Evolutionary conservation across 2,113 vertebrate genomes (phyloP).

Genomic region (Oncorhynchus mykiss): DNA sequence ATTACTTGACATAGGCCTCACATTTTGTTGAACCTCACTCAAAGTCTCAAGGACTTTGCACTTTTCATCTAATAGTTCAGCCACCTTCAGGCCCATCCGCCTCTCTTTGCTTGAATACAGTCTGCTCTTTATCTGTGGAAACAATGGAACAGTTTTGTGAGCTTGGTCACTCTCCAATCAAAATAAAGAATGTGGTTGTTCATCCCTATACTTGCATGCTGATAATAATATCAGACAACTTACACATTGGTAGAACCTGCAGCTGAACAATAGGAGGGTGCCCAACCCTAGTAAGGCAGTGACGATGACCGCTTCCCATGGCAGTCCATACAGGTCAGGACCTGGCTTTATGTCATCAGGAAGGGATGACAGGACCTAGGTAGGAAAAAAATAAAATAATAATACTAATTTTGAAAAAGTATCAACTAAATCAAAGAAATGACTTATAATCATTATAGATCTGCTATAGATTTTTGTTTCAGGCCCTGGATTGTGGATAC

Average conservation of each 20-base stretch:
- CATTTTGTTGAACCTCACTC: slow-evolving; percentile 86
- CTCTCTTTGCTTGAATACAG: slow-evolving; percentile 88
- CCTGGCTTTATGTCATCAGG: slow-evolving; percentile 85
- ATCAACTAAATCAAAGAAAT: no score
- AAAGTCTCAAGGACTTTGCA: slow-evolving; percentile 88
- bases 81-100: slow-evolving; percentile 79
- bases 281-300: slow-evolving; percentile 72
- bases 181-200: not conserved
- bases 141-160: slow-evolving; percentile 37
- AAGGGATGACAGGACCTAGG: slow-evolving; percentile 80
- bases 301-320: slow-evolving; percentile 82
- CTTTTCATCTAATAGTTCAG: slow-evolving; percentile 86
- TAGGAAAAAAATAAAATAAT: not conserved
- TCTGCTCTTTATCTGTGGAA: slow-evolving; percentile 85
- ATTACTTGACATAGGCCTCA: slow-evolving; percentile 48
- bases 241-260: slow-evolving; percentile 85
- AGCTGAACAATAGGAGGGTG: slow-evolving; percentile 79
- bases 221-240: slow-evolving; percentile 54
- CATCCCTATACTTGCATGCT: not conserved
- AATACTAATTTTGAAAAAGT: no score
- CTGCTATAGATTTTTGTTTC: no score
- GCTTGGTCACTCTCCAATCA: not conserved
- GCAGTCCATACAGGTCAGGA: slow-evolving; percentile 79
- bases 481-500: no score
- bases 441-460: no score